phyloP scores from a whole-genome alignment of 2,888 invertebrate species.

The Trimorus sp. region DNA sequence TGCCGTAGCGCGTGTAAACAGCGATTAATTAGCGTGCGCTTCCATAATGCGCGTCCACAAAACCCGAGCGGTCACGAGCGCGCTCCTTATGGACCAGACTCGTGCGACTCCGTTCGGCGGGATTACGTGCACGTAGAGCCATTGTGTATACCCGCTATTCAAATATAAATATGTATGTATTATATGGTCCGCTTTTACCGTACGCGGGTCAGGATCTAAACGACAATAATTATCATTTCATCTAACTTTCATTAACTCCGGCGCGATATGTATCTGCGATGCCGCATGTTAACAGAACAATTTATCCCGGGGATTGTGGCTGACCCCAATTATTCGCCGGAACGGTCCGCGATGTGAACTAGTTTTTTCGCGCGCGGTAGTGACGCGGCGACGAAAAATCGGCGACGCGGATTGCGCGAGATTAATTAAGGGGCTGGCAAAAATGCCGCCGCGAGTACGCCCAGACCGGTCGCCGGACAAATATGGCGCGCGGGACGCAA shows the following conservation, averaged over 20 bases:
- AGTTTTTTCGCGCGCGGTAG: background rate
- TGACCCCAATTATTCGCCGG: constrained; percentile 40
- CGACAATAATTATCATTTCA: constrained; percentile 62
- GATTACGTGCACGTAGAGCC: constrained; percentile 29
- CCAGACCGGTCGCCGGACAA: constrained; percentile 77
- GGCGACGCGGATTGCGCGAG: constrained; percentile 22
- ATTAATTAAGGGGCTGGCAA: constrained; percentile 32
- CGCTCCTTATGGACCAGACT: constrained; percentile 24
- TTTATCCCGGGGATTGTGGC: constrained; percentile 48
- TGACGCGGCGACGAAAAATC: background rate
- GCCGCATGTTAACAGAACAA: constrained; percentile 50
- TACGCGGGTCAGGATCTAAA: constrained; percentile 49
- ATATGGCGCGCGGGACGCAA: constrained; percentile 76
- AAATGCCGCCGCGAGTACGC: constrained; percentile 69
- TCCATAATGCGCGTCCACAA: constrained; percentile 67
- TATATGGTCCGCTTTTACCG: constrained; percentile 49
- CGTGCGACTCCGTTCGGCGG: constrained; percentile 25
- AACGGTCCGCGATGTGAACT: background rate
- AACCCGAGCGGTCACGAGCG: constrained; percentile 58
- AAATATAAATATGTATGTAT: constrained; percentile 63
- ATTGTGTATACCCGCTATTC: constrained; percentile 32
- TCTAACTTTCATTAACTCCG: constrained; percentile 62
- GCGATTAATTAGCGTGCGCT: constrained; percentile 75
- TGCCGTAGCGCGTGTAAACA: constrained; percentile 70
- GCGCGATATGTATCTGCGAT: constrained; percentile 44